Conservation (phyloP, 2,888 invertebrate species). For the Omphaloscelis lunosa region DNA sequence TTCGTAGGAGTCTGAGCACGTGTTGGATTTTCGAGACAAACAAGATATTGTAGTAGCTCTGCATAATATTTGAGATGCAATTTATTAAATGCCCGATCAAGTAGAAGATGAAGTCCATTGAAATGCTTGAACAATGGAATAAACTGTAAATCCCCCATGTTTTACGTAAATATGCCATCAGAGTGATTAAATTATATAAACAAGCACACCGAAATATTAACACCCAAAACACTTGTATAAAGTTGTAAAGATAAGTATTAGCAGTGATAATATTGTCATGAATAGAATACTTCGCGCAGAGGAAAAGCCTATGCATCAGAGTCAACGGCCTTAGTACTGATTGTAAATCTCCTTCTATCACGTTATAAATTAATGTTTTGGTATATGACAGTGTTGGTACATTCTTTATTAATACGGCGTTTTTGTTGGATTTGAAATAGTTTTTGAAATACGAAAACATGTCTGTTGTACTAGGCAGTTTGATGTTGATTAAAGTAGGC, state of each 20-base stretch:
- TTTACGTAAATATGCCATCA: too few species aligned
- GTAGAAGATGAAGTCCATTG: not conserved
- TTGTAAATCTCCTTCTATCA: not conserved
- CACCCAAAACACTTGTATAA: too few species aligned
- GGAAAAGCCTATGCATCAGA: not conserved
- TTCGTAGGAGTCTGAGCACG: not conserved
- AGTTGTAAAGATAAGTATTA: too few species aligned
- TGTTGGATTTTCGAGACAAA: conserved; percentile 20
- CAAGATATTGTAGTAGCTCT: conserved; percentile 8
- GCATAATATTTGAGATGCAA: not conserved
- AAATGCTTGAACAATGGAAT: not conserved
- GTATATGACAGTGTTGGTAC: too few species aligned
- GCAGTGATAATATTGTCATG: not conserved
- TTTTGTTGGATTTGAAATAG: too few species aligned
- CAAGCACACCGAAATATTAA: too few species aligned
- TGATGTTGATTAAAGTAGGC: too few species aligned
- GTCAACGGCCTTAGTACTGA: not conserved
- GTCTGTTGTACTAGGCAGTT: too few species aligned
- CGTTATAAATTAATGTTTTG: too few species aligned
- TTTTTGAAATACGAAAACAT: too few species aligned
- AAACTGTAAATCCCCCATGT: not conserved
- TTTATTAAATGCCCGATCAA: conserved; percentile 5
- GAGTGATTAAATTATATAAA: too few species aligned
- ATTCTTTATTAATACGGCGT: too few species aligned
- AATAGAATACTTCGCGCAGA: not conserved